Conservation (phyloP, 2,888 invertebrate genomes). For the Noctua janthe region DNA sequence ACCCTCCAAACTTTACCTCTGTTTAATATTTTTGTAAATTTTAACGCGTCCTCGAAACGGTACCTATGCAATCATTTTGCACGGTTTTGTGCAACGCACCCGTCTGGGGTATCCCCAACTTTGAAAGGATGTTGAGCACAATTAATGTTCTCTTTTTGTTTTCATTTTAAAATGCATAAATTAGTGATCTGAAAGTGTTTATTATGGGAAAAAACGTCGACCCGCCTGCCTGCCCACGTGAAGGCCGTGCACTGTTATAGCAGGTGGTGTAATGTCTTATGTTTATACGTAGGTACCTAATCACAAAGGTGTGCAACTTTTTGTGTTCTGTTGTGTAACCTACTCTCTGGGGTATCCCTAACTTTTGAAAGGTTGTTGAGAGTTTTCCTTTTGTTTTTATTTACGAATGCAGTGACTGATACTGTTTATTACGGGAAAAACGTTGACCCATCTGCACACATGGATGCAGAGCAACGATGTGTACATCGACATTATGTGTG, state of each 20-base stretch:
- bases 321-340: background rate
- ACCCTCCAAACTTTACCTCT: background rate
- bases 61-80: slow-evolving; percentile 5
- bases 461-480: background rate
- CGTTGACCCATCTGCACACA: background rate
- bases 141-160: background rate
- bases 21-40: background rate
- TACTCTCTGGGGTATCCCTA: background rate
- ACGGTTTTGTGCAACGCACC: background rate
- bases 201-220: background rate
- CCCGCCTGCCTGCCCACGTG: background rate
- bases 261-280: background rate
- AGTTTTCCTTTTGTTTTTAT: background rate
- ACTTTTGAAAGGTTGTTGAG: background rate
- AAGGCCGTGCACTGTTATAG: background rate
- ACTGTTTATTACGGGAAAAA: background rate
- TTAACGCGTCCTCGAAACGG: background rate
- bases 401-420: background rate
- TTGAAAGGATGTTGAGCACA: background rate
- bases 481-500: background rate
- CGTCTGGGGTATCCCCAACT: background rate
- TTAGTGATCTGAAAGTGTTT: background rate
- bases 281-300: background rate
- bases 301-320: background rate
- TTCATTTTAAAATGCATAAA: background rate